phyloP scores from a whole-genome alignment of 2,888 invertebrate genomes.

The Drosophila koepferae region DNA sequence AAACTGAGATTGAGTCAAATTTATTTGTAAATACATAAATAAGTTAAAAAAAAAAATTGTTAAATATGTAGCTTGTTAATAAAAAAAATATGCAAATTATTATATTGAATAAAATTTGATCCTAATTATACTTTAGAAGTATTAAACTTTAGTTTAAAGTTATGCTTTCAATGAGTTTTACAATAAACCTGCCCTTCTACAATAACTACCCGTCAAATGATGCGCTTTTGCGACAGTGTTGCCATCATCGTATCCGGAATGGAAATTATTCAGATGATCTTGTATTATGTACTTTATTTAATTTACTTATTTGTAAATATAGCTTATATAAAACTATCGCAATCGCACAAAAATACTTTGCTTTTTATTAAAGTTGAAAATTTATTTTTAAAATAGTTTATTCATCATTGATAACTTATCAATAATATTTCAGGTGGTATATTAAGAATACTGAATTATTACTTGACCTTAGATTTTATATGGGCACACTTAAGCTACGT shows the following conservation, averaged over 20 bases:
- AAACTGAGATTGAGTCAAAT: neutral
- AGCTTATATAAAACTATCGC: fast-evolving
- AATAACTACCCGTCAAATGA: neutral
- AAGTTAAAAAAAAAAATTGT: no score
- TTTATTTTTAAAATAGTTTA: neutral
- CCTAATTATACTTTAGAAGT: neutral
- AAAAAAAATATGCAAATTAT: neutral
- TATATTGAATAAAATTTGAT: neutral
- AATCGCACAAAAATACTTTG: neutral
- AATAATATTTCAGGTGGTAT: neutral
- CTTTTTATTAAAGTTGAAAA: neutral
- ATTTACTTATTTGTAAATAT: neutral
- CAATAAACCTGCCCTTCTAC: no score
- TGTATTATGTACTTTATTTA: no score
- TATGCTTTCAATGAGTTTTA: no score
- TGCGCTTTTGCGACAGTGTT: neutral
- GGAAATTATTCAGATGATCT: neutral
- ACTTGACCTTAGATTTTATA: conserved; percentile 1
- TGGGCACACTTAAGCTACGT: conserved; percentile 43
- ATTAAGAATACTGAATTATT: conserved; percentile 23
- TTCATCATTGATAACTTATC: neutral
- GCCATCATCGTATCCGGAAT: neutral
- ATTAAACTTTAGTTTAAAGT: neutral
- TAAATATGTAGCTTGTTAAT: conserved; percentile 22
- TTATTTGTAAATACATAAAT: conserved; percentile 7